Base-by-base conservation (phyloP, 2,888 invertebrate species). In the Idaea straminata region DNA sequence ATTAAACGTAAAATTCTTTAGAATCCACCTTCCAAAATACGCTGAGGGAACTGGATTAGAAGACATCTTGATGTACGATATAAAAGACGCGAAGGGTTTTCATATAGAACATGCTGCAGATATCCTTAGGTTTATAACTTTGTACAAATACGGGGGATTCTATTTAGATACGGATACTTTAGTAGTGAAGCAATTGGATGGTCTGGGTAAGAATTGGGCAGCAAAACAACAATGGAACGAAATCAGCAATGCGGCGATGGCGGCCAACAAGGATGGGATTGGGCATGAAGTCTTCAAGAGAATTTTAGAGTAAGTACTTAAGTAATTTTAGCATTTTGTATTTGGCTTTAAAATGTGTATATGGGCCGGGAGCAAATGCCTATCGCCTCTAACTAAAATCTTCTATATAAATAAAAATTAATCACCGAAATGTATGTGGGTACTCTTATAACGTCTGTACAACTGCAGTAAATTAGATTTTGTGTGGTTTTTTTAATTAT, bases 1-100 rank as follows among this genome's bases (percentile, higher is more conserved):
- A 5, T 1, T 15, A 3, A 78, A 78, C 62, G 65, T 77, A 5
- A 66, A 68, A 1, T 59, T 72, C 0, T 63, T 61, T 0, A 62
- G 75, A 5, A 35, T 77, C 15, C 63, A 72, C 59, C 61, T 72
- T 7, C 47, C 62, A 0, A 63, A 74, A 16, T 77, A 76, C 60
- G 69, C 71, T 5, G 67, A 65, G 7, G 34, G 16, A 0, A 59
- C 59, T 1, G 34, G 4, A 15, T 25, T 59, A 25, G 59, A 59
- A 34, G 34, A 16, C 13, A 13, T 59, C 13, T 10, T 59, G 13
- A 34, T 25, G 15, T 6, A 34, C 5, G 6, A 16, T 5, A 15
- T 25, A 16, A 15, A 34, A 7, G 13, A 5, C 6, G 15, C 15
- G 10, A 16, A 13, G 34, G 34, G 6, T 5, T 59, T 6, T 13